Conservation (phyloP, 2,797 vertebrate species). For the Cottoperca gobio region DNA sequence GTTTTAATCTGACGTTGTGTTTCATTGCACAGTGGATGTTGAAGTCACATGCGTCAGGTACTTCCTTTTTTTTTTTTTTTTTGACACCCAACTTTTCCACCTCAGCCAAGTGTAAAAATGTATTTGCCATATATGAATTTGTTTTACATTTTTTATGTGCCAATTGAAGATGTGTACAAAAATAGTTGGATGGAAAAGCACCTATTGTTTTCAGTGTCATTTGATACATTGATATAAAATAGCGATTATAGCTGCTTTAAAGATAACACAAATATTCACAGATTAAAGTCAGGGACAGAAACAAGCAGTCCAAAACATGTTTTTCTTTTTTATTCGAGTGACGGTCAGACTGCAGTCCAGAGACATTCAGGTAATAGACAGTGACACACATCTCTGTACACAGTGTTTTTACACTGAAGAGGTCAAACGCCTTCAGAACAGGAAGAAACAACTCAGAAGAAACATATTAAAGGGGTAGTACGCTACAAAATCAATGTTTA, state of each 20-base stretch:
- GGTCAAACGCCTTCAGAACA: conserved; percentile 72
- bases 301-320: conserved; percentile 71
- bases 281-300: conserved; percentile 45
- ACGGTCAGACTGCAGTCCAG: conserved; percentile 82
- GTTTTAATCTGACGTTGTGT: too few relatives aligned
- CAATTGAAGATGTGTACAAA: too few relatives aligned
- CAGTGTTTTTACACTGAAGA: conserved; percentile 80
- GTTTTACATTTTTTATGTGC: too few relatives aligned
- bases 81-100: too few relatives aligned
- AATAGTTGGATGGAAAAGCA: too few relatives aligned
- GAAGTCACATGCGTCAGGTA: too few relatives aligned
- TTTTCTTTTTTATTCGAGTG: conserved; percentile 80
- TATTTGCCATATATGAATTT: too few relatives aligned
- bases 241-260: neutral
- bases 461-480: conserved; percentile 62
- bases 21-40: too few relatives aligned
- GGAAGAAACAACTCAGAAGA: conserved; percentile 62
- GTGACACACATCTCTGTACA: conserved; percentile 82
- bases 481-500: conserved; percentile 61
- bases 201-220: neutral
- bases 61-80: too few relatives aligned
- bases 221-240: neutral
- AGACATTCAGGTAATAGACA: conserved; percentile 84
- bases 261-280: neutral
- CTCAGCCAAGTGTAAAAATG: too few relatives aligned